phyloP scores from a whole-genome alignment of 1,140 invertebrate species.

The Zaprionus capensis region DNA sequence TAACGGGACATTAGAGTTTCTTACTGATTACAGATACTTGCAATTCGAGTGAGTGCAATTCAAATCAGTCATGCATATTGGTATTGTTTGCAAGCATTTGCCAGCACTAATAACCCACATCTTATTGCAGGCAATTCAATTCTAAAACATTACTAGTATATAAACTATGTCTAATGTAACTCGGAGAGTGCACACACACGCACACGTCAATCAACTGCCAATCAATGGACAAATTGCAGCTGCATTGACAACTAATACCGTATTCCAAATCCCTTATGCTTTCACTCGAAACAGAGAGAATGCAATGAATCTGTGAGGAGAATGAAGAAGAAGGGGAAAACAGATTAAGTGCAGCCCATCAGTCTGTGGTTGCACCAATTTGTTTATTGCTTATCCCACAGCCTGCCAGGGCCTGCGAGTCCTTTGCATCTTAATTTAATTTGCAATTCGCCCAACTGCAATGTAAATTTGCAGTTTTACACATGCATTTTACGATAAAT shows the following conservation, averaged over 20 bases:
- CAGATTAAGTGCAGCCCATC: conserved; percentile 14
- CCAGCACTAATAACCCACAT: background rate
- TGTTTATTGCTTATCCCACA: conserved; percentile 34
- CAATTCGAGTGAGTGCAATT: background rate
- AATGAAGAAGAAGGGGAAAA: background rate
- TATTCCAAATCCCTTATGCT: background rate
- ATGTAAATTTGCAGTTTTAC: conserved; percentile 21
- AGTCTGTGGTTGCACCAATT: conserved; percentile 32
- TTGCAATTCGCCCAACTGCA: conserved; percentile 20
- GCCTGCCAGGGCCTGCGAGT: background rate
- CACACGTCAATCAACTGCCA: conserved; percentile 30
- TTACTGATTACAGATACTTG: too few species aligned
- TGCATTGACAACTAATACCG: conserved; percentile 29
- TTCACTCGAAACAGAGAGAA: background rate
- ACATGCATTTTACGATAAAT: conserved; percentile 9
- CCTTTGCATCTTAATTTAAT: conserved; percentile 37
- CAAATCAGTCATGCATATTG: background rate
- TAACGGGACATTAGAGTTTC: too few species aligned
- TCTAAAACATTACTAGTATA: background rate
- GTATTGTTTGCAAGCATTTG: background rate
- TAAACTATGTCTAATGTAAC: background rate
- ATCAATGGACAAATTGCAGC: conserved; percentile 33
- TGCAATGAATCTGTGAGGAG: background rate
- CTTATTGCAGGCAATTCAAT: background rate
- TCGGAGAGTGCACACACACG: conserved; percentile 1